Evolutionary conservation across 35 echinoderm and acorn worm species (phyloP), one percentile per base, ranked within the genome.

Genomic region (Stichopus chloronotus): DNA sequence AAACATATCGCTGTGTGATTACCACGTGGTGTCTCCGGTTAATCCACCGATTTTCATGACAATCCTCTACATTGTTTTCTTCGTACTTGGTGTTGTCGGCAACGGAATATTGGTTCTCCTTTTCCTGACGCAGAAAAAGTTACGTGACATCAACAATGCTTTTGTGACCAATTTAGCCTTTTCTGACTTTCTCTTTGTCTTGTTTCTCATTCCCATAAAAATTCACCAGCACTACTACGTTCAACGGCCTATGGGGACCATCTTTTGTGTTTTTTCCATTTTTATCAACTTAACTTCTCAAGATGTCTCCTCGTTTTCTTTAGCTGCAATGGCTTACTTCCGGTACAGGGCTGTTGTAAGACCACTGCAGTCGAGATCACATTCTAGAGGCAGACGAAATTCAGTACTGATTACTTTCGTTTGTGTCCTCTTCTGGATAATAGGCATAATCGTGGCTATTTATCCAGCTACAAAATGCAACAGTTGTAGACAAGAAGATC

Each of bases 81-180:
- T 89, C 57, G 14, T 74, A 12, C 59, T 89, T 65, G 87, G 87
- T 16, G 9, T 89, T 54, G 25, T 65, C 24, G 87, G 87, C 6
- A 89, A 89, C 52, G 87, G 87, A 30, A 71, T 65, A 52, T 61
- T 89, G 14, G 65, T 89, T 8, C 4, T 43, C 19, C 43, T 89
- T 5, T 89, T 89, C 43, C 25, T 89, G 7, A 89, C 65, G 17
- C 8, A 89, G n/a, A 89, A 65, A 54, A 89, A 89, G 6, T 43
- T 89, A 19, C 59, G 87, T 6, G 87, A 89, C 25, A 63, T 71
- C 2, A 89, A 89, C 21, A 89, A 89, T 53, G 12, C 65, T 7
- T 89, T 89, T 53, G 65, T 89, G 4, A 89, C 87, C 8, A 89
- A 89, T 54, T 19, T 89, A 17, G 87, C 87, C 5, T 89, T 89